Evolutionary conservation across 2,888 invertebrate species (phyloP).

Genomic region (Holacanthella duospinosa): DNA sequence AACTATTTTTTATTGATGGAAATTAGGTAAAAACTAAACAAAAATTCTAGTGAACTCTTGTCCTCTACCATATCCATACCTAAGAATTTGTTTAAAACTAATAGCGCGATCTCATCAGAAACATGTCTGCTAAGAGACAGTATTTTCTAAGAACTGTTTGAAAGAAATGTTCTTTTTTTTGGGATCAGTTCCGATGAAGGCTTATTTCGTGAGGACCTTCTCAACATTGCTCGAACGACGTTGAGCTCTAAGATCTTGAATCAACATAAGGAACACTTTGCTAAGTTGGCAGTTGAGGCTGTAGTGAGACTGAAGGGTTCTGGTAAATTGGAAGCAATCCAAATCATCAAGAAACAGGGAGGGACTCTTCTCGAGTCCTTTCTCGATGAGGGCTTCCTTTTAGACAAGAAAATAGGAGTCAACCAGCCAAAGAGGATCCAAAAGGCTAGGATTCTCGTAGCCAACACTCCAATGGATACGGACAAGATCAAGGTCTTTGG

Average conservation of each 20-base stretch:
- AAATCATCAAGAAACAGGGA: slow-evolving; percentile 94
- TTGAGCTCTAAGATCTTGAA: slow-evolving; percentile 94
- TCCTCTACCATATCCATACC: too few relatives aligned
- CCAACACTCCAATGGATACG: slow-evolving; percentile 99
- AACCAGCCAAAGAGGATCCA: slow-evolving; percentile 93
- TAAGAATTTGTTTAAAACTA: too few relatives aligned
- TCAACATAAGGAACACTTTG: slow-evolving; percentile 93
- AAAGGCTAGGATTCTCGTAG: slow-evolving; percentile 92
- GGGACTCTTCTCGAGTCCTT: slow-evolving; percentile 89
- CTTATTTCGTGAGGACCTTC: slow-evolving; percentile 71
- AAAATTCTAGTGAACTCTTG: too few relatives aligned
- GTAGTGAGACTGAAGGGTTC: slow-evolving; percentile 89
- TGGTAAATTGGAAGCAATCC: slow-evolving; percentile 88
- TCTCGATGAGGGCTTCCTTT: slow-evolving; percentile 81
- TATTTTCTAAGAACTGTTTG: too few relatives aligned
- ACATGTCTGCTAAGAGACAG: too few relatives aligned
- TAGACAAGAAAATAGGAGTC: slow-evolving; percentile 93
- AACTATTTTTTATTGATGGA: too few relatives aligned
- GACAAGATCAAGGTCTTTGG: slow-evolving; percentile 99
- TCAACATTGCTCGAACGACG: slow-evolving; percentile 96
- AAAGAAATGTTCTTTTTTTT: not conserved
- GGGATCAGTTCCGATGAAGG: slow-evolving; percentile 56
- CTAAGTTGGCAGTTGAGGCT: slow-evolving; percentile 89
- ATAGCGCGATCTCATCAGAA: too few relatives aligned
- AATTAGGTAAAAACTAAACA: too few relatives aligned